Conservation (phyloP, 2,113 vertebrate species). For the Hippocampus guttulatus region DNA sequence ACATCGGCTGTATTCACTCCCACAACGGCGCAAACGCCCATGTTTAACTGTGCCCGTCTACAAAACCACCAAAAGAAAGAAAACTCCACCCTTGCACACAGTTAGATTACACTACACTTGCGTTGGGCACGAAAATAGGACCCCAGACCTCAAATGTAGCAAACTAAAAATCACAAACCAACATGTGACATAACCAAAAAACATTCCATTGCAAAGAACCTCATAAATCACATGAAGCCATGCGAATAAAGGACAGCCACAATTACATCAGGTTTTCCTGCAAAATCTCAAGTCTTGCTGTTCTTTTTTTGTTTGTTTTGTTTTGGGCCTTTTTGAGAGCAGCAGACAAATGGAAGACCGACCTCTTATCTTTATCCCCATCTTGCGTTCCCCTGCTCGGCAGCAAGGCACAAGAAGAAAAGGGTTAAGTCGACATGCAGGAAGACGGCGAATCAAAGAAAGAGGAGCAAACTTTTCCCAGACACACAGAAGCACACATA, state of each 20-base stretch:
- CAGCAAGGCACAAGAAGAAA: constrained; percentile 86
- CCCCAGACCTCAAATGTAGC: neutral
- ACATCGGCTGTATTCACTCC: too few species aligned
- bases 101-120: too few species aligned
- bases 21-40: too few species aligned
- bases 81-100: too few species aligned
- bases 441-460: constrained; percentile 54
- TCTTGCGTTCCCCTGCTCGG: constrained; percentile 87
- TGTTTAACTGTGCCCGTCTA: too few species aligned
- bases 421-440: constrained; percentile 79
- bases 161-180: neutral
- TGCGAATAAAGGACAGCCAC: neutral
- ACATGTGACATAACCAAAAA: neutral
- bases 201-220: neutral
- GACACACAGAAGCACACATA: neutral
- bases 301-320: neutral
- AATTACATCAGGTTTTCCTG: neutral
- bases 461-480: constrained; percentile 46
- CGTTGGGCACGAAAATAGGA: too few species aligned
- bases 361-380: constrained; percentile 92
- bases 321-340: constrained; percentile 17
- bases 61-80: too few species aligned
- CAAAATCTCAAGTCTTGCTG: neutral
- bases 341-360: constrained; percentile 73
- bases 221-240: neutral